phyloP scores from a whole-genome alignment of 2,113 vertebrate species.

The Perognathus longimembris region DNA sequence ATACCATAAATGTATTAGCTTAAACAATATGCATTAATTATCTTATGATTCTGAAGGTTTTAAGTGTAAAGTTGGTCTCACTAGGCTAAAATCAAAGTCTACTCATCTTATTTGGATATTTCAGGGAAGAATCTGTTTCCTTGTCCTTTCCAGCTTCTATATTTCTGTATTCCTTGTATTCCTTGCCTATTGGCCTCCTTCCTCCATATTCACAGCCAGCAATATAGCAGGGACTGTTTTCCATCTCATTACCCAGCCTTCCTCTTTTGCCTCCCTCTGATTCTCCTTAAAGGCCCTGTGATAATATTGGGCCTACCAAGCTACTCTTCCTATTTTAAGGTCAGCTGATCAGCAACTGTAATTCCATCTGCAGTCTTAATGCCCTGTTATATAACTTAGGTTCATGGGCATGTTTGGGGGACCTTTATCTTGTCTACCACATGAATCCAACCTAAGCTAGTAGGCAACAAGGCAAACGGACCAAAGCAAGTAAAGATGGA shows the following conservation, averaged over 20 bases:
- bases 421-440: neutral
- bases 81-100: neutral
- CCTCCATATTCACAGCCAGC: neutral
- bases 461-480: conserved; percentile 56
- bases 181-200: neutral
- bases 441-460: conserved; percentile 17
- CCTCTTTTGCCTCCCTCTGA: neutral
- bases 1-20: neutral
- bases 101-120: neutral
- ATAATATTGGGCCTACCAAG: neutral
- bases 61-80: neutral
- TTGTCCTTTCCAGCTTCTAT: neutral
- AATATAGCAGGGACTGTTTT: neutral
- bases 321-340: neutral
- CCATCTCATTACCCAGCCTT: neutral
- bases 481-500: conserved; percentile 22
- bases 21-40: neutral
- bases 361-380: neutral
- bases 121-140: neutral
- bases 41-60: neutral
- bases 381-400: neutral
- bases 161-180: neutral
- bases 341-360: neutral
- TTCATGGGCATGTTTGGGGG: neutral
- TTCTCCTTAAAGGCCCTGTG: neutral